Conservation (phyloP, 2,797 vertebrate genomes). For the Darevskia mixta region DNA sequence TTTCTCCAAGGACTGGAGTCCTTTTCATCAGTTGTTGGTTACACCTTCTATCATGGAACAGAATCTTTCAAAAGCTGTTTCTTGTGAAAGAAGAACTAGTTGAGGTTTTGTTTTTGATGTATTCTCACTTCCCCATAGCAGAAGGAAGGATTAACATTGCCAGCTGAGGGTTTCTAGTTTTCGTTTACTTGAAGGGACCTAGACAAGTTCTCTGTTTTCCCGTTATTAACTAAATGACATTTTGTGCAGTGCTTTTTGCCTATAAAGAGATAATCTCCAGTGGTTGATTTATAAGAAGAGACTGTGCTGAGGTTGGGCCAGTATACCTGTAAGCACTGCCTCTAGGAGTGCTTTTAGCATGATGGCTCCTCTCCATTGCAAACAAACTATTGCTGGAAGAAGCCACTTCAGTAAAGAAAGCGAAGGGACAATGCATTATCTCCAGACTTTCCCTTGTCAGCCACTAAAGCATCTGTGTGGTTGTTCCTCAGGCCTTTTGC, state of each 20-base stretch:
- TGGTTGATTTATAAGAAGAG: not conserved
- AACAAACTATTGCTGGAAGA: not conserved
- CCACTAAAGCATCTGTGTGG: not conserved
- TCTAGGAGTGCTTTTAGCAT: not conserved
- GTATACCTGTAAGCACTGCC: not conserved
- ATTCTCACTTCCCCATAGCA: not conserved
- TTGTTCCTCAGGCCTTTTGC: not conserved
- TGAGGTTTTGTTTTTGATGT: not conserved
- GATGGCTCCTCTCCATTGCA: not conserved
- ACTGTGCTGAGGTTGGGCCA: too few relatives aligned
- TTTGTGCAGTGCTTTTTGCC: not conserved
- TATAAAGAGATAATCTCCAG: not conserved
- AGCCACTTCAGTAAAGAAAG: too few relatives aligned
- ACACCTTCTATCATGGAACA: not conserved
- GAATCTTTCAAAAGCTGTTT: not conserved
- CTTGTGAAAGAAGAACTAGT: not conserved
- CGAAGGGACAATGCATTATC: not conserved
- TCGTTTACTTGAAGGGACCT: not conserved
- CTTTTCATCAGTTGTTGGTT: not conserved
- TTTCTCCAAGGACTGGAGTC: not conserved
- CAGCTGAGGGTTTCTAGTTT: not conserved
- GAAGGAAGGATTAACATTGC: not conserved
- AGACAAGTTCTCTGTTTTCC: not conserved
- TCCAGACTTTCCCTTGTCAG: not conserved
- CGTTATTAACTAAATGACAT: not conserved